phyloP scores from a whole-genome alignment of 2,888 invertebrate genomes.

The Antitype chi region DNA sequence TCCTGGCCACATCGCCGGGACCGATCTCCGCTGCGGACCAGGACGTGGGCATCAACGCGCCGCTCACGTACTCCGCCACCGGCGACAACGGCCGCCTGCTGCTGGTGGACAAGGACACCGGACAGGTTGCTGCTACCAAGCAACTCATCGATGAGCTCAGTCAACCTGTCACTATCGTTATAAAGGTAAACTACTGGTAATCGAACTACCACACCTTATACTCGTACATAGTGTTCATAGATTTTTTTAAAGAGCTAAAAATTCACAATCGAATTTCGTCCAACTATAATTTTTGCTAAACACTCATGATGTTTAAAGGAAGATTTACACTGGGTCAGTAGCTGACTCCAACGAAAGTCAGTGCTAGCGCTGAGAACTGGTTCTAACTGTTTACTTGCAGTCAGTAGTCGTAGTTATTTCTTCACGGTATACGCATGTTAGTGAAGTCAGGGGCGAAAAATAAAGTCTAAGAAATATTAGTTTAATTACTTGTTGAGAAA shows the following conservation, averaged over 20 bases:
- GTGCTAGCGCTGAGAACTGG: too few species aligned
- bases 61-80: conserved; percentile 93
- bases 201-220: background rate
- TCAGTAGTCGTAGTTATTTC: too few species aligned
- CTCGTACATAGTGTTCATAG: background rate
- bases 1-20: conserved; percentile 93
- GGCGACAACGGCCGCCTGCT: conserved; percentile 92
- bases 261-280: background rate
- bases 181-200: conserved; percentile 90
- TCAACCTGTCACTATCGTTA: conserved; percentile 94
- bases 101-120: conserved; percentile 92
- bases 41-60: conserved; percentile 94
- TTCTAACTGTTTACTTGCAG: too few species aligned
- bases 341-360: too few species aligned
- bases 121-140: conserved; percentile 91
- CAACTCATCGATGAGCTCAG: conserved; percentile 90
- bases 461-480: background rate
- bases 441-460: too few species aligned
- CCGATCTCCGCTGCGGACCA: conserved; percentile 95
- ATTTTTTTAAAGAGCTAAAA: background rate
- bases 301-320: background rate
- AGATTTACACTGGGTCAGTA: too few species aligned
- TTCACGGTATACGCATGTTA: too few species aligned
- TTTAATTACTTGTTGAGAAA: background rate
- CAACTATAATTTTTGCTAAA: background rate